Percentiles rank a stretch among this genome's conserved stretches.
These are phyloP conservation scores for Cheilosia vulpina DNA, from an alignment of 2,888 invertebrate genomes.

Conservation along the genomic window DNA sequence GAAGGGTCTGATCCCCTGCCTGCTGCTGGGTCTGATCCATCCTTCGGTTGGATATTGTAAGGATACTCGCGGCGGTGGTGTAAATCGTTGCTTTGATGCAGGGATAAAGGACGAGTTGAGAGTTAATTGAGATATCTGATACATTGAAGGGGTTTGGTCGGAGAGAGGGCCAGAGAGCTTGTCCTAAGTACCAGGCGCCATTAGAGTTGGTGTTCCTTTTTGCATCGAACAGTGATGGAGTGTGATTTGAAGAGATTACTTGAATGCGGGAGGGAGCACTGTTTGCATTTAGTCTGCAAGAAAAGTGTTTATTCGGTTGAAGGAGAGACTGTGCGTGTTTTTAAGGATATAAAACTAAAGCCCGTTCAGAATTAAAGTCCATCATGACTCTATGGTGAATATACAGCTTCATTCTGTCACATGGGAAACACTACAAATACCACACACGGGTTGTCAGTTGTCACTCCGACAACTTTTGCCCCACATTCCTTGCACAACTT, in stretches of 20 bases:
- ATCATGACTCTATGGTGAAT: no score
- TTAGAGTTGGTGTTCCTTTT: slow-evolving; percentile 29
- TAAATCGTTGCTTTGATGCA: slow-evolving; percentile 66
- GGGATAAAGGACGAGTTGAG: slow-evolving; percentile 50
- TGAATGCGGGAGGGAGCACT: neutral
- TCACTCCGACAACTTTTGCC: no score
- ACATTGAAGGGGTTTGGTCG: slow-evolving; percentile 28
- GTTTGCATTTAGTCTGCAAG: neutral
- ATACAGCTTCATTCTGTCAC: no score
- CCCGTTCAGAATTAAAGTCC: no score
- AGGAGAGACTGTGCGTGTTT: neutral
- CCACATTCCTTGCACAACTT: slow-evolving; percentile 9
- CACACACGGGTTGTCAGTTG: no score
- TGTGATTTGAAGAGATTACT: slow-evolving; percentile 32
- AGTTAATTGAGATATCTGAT: slow-evolving; percentile 71
- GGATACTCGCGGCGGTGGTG: slow-evolving; percentile 23
- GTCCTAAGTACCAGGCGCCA: slow-evolving; percentile 34
- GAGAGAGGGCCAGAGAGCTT: slow-evolving; percentile 4
- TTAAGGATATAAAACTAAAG: no score
- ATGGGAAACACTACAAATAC: no score
- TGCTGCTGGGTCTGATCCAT: slow-evolving; percentile 46
- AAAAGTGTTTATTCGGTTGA: neutral
- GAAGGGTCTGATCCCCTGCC: slow-evolving; percentile 42
- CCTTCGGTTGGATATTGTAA: slow-evolving; percentile 34
- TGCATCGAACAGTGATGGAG: slow-evolving; percentile 34